phyloP scores from a whole-genome alignment of 2,888 invertebrate genomes.

The Parnassius glacialis region DNA sequence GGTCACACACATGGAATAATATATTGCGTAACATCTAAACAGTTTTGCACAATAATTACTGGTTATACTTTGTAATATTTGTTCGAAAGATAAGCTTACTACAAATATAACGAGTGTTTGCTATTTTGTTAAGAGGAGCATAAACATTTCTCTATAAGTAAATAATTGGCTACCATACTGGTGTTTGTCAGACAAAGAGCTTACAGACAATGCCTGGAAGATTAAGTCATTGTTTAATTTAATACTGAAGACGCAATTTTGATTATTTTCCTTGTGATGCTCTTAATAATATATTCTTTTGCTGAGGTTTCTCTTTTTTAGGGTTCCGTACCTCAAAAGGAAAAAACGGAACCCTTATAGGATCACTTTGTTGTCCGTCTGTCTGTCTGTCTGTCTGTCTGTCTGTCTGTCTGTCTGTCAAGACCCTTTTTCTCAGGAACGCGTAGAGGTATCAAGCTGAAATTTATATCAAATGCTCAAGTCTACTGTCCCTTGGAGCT shows the following conservation, averaged over 20 bases:
- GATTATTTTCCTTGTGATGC: too few species aligned
- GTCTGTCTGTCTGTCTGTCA: too few species aligned
- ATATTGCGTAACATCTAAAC: background rate
- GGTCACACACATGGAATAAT: background rate
- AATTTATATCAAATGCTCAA: too few species aligned
- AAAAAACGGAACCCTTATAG: too few species aligned
- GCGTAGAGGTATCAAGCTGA: too few species aligned
- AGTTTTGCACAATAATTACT: constrained; percentile 14
- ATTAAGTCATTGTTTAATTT: background rate
- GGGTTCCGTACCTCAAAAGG: too few species aligned
- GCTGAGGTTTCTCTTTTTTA: too few species aligned
- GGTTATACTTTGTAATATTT: background rate
- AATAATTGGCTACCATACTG: background rate
- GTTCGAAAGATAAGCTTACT: constrained; percentile 1
- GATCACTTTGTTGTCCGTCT: too few species aligned
- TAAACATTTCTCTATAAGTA: constrained; percentile 11
- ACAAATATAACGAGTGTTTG: constrained; percentile 7
- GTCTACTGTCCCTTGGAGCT: too few species aligned
- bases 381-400: too few species aligned
- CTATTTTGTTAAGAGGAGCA: background rate
- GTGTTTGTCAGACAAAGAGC: constrained; percentile 6
- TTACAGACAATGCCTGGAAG: constrained; percentile 12
- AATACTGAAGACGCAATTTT: background rate
- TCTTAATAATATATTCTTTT: too few species aligned
- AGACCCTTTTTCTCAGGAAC: too few species aligned